Evolutionary conservation across 2,888 invertebrate genomes (phyloP).

Genomic region (Chrysolina americana): DNA sequence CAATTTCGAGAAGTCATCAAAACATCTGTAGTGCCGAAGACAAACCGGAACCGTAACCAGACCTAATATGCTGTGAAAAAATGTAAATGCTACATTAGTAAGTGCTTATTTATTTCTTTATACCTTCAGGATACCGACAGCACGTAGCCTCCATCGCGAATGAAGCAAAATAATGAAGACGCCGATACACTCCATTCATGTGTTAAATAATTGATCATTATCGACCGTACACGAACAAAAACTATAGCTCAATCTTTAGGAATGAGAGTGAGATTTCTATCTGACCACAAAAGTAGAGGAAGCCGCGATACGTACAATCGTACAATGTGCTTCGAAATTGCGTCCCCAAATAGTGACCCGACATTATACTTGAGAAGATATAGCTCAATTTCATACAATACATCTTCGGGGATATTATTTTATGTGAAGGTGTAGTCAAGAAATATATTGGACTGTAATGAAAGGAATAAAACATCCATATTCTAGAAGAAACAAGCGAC

Average conservation of each 20-base stretch:
- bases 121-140: conserved; percentile 13
- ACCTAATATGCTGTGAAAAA: conserved; percentile 8
- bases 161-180: conserved; percentile 29
- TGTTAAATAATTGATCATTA: conserved; percentile 30
- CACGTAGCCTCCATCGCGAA: conserved; percentile 9
- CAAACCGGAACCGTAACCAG: conserved; percentile 2
- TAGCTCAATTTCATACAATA: no score
- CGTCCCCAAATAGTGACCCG: background rate
- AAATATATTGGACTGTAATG: no score
- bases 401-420: no score
- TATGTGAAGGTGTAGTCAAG: no score
- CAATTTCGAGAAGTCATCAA: background rate
- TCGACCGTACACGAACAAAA: conserved; percentile 26
- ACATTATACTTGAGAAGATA: no score
- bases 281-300: background rate
- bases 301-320: background rate
- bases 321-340: background rate
- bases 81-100: background rate
- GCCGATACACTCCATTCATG: conserved; percentile 23
- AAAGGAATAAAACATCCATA: no score
- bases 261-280: conserved; percentile 8
- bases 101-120: conserved; percentile 8
- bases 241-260: conserved; percentile 29
- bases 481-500: no score
- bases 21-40: conserved; percentile 2